A percentile compares a stretch with the other conserved stretches of the same genome.
phyloP scores from a whole-genome alignment of 2,113 vertebrate species.

The Seriola rivoliana region DNA sequence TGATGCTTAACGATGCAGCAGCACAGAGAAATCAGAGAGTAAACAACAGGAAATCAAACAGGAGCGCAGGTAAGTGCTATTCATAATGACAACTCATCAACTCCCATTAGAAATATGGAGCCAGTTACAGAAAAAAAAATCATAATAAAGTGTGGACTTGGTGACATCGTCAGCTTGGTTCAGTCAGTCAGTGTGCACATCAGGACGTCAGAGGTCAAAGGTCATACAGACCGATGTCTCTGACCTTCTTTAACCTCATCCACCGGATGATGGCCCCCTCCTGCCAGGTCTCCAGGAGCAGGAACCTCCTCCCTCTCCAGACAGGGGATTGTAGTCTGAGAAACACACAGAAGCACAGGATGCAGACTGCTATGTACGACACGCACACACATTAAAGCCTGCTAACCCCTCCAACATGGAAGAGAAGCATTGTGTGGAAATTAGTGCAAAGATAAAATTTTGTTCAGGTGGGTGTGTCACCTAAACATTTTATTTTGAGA shows the following conservation, averaged over 20 bases:
- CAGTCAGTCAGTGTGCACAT: constrained; percentile 48
- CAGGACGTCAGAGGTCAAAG: constrained; percentile 60
- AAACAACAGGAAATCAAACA: background rate
- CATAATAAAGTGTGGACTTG: background rate
- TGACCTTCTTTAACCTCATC: constrained; percentile 90
- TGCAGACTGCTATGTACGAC: too few species aligned
- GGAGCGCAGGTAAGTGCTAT: background rate
- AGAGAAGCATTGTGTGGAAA: too few species aligned
- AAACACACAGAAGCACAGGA: constrained; percentile 5
- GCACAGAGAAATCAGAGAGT: background rate
- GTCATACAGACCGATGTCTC: constrained; percentile 56
- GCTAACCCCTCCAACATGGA: too few species aligned
- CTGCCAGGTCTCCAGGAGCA: constrained; percentile 93
- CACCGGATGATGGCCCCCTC: constrained; percentile 90
- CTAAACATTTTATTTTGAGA: too few species aligned
- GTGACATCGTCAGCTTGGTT: constrained; percentile 67
- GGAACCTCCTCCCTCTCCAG: constrained; percentile 90
- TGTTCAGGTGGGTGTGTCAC: too few species aligned
- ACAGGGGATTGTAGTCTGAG: constrained; percentile 92
- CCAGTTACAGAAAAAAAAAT: background rate
- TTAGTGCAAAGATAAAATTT: too few species aligned
- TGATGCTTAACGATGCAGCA: background rate
- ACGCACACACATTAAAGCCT: too few species aligned
- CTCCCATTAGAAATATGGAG: background rate
- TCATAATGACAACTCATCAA: background rate